Percentiles rank a stretch among this genome's conserved stretches.
phyloP scores from a whole-genome alignment of 2,888 invertebrate species.

The Hipparchia semele region DNA sequence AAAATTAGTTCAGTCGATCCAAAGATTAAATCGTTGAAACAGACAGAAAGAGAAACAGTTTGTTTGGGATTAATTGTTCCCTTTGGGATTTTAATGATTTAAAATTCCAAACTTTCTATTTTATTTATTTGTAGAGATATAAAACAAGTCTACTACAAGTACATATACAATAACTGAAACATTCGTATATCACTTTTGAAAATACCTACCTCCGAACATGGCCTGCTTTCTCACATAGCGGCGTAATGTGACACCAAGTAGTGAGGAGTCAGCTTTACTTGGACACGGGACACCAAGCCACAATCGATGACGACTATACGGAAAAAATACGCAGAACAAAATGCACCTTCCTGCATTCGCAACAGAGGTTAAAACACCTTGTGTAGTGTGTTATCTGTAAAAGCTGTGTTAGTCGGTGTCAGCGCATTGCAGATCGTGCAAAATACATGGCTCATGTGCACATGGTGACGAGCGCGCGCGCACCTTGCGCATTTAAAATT shows the following conservation, averaged over 20 bases:
- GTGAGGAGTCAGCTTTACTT: conserved; percentile 56
- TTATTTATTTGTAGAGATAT: too few relatives aligned
- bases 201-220: conserved; percentile 38
- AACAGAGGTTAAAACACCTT: conserved; percentile 23
- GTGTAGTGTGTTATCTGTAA: conserved; percentile 1
- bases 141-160: background rate
- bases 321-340: conserved; percentile 29
- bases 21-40: too few relatives aligned
- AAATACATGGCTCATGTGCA: conserved; percentile 48
- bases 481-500: conserved; percentile 48
- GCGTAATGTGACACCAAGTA: conserved; percentile 64
- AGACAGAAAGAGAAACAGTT: too few relatives aligned
- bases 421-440: conserved; percentile 53
- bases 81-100: too few relatives aligned
- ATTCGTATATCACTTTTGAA: conserved; percentile 21
- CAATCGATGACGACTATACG: background rate
- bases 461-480: conserved; percentile 43
- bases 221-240: conserved; percentile 47
- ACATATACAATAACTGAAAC: background rate
- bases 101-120: too few relatives aligned
- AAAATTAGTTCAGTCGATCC: too few relatives aligned
- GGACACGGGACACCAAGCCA: conserved; percentile 28
- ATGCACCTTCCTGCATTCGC: background rate
- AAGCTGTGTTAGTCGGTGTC: conserved; percentile 17
- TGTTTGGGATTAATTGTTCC: too few relatives aligned